phyloP scores from a whole-genome alignment of 2,797 vertebrate species.

The Phrynocephalus guinanensis region DNA sequence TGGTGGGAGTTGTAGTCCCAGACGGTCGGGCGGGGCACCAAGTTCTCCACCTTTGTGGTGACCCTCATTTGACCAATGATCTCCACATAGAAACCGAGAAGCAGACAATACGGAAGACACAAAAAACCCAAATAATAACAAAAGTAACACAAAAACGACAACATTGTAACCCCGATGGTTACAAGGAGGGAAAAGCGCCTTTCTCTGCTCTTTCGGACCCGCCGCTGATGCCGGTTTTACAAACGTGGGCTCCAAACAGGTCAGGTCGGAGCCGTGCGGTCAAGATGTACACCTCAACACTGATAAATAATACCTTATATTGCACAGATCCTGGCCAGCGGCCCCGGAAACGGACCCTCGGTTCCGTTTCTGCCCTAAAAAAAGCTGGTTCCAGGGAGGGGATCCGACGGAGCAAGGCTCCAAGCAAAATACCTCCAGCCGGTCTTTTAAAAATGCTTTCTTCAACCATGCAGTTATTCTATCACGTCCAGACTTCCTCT shows the following conservation, averaged over 20 bases:
- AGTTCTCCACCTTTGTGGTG: not conserved
- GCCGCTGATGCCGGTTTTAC: not conserved
- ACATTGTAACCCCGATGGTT: not conserved
- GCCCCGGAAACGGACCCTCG: not conserved
- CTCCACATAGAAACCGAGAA: slow-evolving; percentile 1
- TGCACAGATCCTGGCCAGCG: not conserved
- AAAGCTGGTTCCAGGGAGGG: not conserved
- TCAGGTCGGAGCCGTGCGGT: not conserved
- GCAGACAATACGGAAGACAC: not conserved
- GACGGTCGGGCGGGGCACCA: not conserved
- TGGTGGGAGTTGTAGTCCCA: not conserved
- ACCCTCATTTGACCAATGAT: not conserved
- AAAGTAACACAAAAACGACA: no score
- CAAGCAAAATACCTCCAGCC: not conserved
- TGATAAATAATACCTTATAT: not conserved
- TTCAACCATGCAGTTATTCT: no score
- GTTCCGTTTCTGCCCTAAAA: not conserved
- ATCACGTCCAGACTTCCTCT: no score
- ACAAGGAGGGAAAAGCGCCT: not conserved
- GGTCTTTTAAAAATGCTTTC: not conserved
- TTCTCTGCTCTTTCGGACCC: not conserved
- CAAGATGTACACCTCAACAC: not conserved
- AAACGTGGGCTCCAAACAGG: not conserved
- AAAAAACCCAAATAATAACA: no score
- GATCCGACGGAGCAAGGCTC: not conserved